Base-by-base conservation (phyloP, 1,140 invertebrate species). In the Orchesella cincta region DNA sequence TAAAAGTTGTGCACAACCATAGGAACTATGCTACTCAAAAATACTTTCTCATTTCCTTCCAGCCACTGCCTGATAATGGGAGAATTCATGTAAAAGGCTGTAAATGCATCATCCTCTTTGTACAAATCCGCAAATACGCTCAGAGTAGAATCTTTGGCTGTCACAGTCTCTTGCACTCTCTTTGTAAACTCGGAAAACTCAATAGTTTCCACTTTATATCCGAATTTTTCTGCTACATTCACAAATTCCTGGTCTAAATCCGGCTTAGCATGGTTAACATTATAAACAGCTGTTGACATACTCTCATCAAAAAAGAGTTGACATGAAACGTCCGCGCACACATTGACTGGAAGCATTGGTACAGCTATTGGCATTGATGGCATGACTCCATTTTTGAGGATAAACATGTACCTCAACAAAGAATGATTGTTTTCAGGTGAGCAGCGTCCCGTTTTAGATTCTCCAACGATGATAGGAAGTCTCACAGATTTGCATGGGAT, bases 371-470 rank as follows among this genome's bases (percentile, higher is more conserved):
- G 62, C 5, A 31, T 67, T 14, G 3, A 31, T 33, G 62, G 26
- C 62, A 31, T 29, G 1, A 67, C 33, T 23, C 62, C 62, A 31
- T 29, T 8, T n/a, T 67, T 29, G 26, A 67, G 8, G n/a, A 67
- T n/a, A 31, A 67, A 67, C 2, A 67, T 67, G 26, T 29, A 31
- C 12, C 62, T 3, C 28, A 67, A 29, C 29, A 67, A 12, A 3
- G 33, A 67, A n/a, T 67, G 62, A n/a, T 67, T 67, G 1, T 67
- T 26, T 29, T 67, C 62, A 26, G 33, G 26, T 16, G 31, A n/a
- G 33, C 8, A 67, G 26, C 23, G 31, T 5, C 62, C 62, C 31
- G 62, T 67, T 67, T 67, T 67, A 12, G 62, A 67, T 26, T 67
- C 26, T 8, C 62, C 62, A 29, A 12, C 2, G 2, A 67, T 12